Conservation (phyloP, 35 echinoderm and acorn worm species). For the Heliocidaris erythrogramma region DNA sequence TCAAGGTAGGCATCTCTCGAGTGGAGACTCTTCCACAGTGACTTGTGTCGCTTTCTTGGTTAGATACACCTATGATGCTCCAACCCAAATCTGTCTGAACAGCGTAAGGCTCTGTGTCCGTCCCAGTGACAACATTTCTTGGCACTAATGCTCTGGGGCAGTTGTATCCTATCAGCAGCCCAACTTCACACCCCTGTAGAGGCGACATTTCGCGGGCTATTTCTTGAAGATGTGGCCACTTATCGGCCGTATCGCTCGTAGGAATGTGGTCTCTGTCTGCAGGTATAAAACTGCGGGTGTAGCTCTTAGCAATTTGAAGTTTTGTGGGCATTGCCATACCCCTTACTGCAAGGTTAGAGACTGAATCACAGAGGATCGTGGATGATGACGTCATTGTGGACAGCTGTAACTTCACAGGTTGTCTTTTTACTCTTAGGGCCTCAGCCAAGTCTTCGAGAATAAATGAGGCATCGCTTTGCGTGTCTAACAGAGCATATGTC, state of each 20-base stretch:
- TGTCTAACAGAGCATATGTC: constrained; percentile 67
- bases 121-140: no score
- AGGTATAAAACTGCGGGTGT: constrained; percentile 39
- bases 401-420: not conserved
- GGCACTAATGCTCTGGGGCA: no score
- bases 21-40: no score
- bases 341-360: constrained; percentile 48
- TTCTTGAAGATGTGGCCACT: no score
- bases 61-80: constrained; percentile 54
- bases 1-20: constrained; percentile 45
- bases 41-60: no score
- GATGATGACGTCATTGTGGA: no score
- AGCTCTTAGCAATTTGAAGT: not conserved
- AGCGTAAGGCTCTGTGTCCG: no score
- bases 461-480: constrained; percentile 67
- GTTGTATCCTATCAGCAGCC: no score
- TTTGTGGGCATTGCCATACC: not conserved
- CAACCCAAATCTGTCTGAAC: constrained; percentile 29
- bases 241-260: constrained; percentile 26
- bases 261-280: constrained; percentile 29
- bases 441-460: constrained; percentile 22
- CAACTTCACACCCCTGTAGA: no score
- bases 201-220: no score
- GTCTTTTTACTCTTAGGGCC: constrained; percentile 26
- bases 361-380: no score